Conservation (phyloP, 1,140 invertebrate species). For the Orussus abietinus region DNA sequence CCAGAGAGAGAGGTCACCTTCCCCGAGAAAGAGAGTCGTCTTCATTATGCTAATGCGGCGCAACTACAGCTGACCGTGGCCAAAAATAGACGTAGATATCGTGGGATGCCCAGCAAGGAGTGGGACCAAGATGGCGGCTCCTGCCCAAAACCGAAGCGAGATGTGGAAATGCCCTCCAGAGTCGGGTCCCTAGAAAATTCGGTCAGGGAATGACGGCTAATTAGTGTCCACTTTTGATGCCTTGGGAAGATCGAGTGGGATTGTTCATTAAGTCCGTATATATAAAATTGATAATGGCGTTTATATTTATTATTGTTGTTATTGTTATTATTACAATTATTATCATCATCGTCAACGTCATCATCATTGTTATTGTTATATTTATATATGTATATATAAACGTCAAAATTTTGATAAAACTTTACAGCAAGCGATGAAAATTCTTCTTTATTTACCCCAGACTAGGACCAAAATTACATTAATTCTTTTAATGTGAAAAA, state of each 20-base stretch:
- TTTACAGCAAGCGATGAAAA: too few species aligned
- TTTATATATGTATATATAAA: too few species aligned
- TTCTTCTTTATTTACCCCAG: too few species aligned
- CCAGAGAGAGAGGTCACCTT: constrained; percentile 25
- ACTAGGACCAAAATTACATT: too few species aligned
- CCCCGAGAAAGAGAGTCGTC: constrained; percentile 29
- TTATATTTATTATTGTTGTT: too few species aligned
- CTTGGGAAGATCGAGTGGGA: not conserved
- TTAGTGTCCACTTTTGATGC: constrained; percentile 7
- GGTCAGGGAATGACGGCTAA: not conserved
- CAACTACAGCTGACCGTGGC: constrained; percentile 41
- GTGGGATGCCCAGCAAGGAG: constrained; percentile 36
- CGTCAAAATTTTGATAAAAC: too few species aligned
- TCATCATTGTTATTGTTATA: too few species aligned
- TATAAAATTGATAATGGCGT: too few species aligned
- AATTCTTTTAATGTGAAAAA: too few species aligned
- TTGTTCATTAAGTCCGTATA: not conserved
- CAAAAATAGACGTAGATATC: constrained; percentile 42
- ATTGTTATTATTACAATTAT: too few species aligned
- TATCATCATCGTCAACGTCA: too few species aligned
- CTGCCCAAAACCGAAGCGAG: constrained; percentile 26
- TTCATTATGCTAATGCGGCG: constrained; percentile 49
- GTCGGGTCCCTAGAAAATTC: not conserved
- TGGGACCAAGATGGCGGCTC: too few species aligned
- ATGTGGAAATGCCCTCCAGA: not conserved